Percentiles rank a stretch among this genome's conserved stretches.
Conservation (phyloP, 2,888 invertebrate genomes). For the Papilio protenor region DNA sequence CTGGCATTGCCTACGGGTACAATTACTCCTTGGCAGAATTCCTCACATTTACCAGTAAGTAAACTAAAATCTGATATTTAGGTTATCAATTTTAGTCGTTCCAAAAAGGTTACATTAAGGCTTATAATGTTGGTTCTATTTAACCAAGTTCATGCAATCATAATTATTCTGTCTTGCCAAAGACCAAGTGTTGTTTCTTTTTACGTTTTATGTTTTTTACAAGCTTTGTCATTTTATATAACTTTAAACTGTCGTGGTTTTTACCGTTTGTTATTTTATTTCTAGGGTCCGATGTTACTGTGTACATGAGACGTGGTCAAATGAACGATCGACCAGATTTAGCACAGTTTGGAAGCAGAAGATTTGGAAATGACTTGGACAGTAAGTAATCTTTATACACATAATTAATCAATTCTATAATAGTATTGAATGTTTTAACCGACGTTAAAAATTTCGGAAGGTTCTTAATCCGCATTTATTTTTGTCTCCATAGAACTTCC, state of each 20-base stretch:
- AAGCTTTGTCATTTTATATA: conserved; percentile 12
- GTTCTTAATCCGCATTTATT: not conserved
- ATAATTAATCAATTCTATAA: too few species aligned
- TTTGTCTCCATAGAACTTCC: not conserved
- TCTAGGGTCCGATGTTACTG: conserved; percentile 62
- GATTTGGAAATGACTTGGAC: conserved; percentile 51
- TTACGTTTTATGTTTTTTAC: not conserved
- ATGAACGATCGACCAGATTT: conserved; percentile 59
- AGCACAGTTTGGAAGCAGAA: conserved; percentile 43
- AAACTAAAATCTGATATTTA: not conserved
- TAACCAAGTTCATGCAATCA: not conserved
- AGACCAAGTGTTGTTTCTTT: not conserved
- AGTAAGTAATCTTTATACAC: conserved; percentile 34
- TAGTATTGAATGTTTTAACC: too few species aligned
- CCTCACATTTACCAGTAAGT: conserved; percentile 62
- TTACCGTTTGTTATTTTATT: conserved; percentile 33
- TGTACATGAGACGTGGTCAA: conserved; percentile 68
- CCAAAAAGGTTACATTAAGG: too few species aligned
- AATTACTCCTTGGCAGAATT: conserved; percentile 73
- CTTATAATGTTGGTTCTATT: not conserved
- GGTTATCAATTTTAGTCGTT: too few species aligned
- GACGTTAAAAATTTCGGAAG: not conserved
- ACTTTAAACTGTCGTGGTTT: too few species aligned
- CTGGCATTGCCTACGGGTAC: conserved; percentile 75
- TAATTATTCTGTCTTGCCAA: not conserved